Percentiles rank a stretch among this genome's conserved stretches.
These are phyloP conservation scores for Passerina amoena DNA, from an alignment of 2,113 vertebrate genomes.

Conservation along the genomic window DNA sequence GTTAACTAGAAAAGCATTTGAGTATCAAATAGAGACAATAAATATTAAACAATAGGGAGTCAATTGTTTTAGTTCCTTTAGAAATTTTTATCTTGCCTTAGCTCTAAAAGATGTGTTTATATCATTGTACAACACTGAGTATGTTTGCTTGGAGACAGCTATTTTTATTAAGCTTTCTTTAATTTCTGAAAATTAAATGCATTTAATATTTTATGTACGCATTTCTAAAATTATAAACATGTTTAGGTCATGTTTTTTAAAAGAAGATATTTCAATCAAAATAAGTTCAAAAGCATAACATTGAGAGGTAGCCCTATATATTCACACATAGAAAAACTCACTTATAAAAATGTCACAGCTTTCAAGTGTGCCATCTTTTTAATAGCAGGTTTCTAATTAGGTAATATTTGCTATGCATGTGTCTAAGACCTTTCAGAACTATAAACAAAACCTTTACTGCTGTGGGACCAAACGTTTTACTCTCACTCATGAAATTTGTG, in stretches of 20 bases:
- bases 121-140: background rate
- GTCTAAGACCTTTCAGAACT: background rate
- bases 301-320: background rate
- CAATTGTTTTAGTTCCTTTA: background rate
- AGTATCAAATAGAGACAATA: background rate
- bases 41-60: background rate
- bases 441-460: background rate
- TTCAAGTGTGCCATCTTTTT: background rate
- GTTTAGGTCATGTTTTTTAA: background rate
- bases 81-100: background rate
- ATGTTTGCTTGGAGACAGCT: background rate
- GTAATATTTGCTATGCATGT: background rate
- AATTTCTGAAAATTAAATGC: background rate
- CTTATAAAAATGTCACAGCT: background rate
- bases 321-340: background rate
- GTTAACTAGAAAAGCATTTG: background rate
- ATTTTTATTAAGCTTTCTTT: background rate
- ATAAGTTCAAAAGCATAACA: background rate
- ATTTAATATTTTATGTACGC: background rate
- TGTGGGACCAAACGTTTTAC: background rate
- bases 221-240: background rate
- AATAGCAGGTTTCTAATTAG: background rate
- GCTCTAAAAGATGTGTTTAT: background rate
- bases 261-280: background rate
- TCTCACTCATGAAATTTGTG: background rate